Evolutionary conservation across 2,113 vertebrate species (phyloP).

Genomic region (Halichoerus grypus): DNA sequence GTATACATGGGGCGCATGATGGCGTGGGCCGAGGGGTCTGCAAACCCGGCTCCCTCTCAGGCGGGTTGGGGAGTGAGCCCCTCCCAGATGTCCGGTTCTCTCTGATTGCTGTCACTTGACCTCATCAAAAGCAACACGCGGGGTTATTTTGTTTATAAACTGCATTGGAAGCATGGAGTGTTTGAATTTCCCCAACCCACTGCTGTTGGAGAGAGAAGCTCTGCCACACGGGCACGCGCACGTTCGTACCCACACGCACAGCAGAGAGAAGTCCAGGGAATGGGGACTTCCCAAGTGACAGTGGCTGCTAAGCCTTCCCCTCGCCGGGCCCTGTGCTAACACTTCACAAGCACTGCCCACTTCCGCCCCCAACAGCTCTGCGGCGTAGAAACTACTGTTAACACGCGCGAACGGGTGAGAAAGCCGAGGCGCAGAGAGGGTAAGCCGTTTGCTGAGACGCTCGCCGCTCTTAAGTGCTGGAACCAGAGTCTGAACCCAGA

Average conservation of each 20-base stretch:
- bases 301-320: background rate
- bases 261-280: background rate
- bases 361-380: background rate
- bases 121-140: background rate
- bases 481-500: background rate
- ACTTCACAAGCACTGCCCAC: background rate
- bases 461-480: background rate
- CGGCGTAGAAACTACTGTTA: background rate
- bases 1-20: fast-evolving
- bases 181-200: background rate
- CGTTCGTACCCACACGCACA: fast-evolving
- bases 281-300: background rate
- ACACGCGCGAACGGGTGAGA: background rate
- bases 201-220: background rate
- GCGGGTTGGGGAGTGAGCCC: background rate
- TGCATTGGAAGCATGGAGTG: background rate
- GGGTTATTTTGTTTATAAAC: too few species aligned
- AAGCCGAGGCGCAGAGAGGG: background rate
- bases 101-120: background rate
- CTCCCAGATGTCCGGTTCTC: background rate
- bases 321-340: background rate
- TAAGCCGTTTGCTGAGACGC: background rate
- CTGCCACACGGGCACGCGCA: background rate
- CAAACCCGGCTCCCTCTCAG: background rate
- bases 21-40: background rate